These are phyloP conservation scores for Drosophila sordidula DNA, from an alignment of 2,888 invertebrate species.

Conservation along the genomic window DNA sequence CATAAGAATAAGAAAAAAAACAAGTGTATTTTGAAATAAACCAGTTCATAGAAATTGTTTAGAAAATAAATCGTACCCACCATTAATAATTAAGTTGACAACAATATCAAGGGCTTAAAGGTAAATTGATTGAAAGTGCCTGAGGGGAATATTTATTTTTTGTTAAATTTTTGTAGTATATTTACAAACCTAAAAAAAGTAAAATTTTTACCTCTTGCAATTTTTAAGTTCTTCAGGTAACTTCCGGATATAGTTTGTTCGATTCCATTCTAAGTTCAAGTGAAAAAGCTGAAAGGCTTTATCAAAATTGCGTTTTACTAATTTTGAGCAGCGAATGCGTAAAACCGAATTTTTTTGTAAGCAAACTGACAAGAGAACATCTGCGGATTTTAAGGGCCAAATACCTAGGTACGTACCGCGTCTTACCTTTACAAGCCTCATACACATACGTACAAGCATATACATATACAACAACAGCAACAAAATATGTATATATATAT, in stretches of 20 bases:
- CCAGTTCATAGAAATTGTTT: too few relatives aligned
- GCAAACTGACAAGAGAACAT: neutral
- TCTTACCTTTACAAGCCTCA: neutral
- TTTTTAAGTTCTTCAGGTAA: conserved; percentile 5
- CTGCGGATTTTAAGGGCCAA: conserved; percentile 1
- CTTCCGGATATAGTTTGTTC: neutral
- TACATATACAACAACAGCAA: neutral
- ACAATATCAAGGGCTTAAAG: neutral
- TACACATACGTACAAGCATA: neutral
- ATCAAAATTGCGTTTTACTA: conserved; percentile 2
- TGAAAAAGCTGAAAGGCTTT: neutral
- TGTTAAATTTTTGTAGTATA: conserved; percentile 1
- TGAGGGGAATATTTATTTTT: too few relatives aligned
- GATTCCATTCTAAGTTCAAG: conserved; percentile 1
- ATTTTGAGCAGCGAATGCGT: neutral
- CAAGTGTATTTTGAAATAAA: too few relatives aligned
- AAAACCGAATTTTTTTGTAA: neutral
- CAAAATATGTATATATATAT: neutral
- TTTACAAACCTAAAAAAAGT: conserved; percentile 1
- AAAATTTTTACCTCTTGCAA: conserved; percentile 3
- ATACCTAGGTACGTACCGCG: neutral
- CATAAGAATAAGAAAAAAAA: too few relatives aligned
- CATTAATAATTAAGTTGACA: neutral
- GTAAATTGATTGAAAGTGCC: neutral
- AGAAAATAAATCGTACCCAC: too few relatives aligned